These are phyloP conservation scores for Astatotilapia flaviijosephi DNA, from an alignment of 2,113 vertebrate species.

Conservation along the genomic window DNA sequence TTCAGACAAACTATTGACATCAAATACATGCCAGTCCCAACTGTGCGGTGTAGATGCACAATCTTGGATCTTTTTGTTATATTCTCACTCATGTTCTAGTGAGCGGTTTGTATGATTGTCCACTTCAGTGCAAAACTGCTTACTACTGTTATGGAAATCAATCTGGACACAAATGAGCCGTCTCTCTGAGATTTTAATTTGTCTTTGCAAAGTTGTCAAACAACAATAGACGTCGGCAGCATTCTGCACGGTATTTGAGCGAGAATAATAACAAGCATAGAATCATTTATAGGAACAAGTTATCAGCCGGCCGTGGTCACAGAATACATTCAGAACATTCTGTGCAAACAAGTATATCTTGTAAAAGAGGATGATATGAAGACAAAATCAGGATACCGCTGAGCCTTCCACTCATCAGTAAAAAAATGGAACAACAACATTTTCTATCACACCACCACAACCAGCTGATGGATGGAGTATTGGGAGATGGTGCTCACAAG, in stretches of 20 bases:
- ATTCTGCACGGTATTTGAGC: background rate
- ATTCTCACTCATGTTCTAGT: background rate
- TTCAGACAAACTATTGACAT: conserved; percentile 11
- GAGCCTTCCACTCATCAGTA: background rate
- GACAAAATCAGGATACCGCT: background rate
- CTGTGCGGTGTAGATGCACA: background rate
- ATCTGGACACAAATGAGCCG: background rate
- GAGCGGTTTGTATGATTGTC: background rate
- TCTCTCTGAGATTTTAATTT: background rate
- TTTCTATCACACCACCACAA: background rate
- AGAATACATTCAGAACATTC: background rate
- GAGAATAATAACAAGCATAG: background rate
- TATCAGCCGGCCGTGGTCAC: background rate
- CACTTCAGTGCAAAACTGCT: background rate
- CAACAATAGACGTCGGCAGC: background rate
- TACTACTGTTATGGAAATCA: background rate
- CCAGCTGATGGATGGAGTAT: background rate
- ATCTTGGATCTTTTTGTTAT: background rate
- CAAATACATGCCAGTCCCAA: background rate
- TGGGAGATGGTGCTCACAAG: background rate
- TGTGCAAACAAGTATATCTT: background rate
- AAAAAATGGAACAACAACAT: background rate
- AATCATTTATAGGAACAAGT: background rate
- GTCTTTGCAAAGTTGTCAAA: background rate
- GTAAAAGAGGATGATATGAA: background rate